Base-by-base conservation (phyloP, 2,797 vertebrate genomes). In the Perodicticus potto region DNA sequence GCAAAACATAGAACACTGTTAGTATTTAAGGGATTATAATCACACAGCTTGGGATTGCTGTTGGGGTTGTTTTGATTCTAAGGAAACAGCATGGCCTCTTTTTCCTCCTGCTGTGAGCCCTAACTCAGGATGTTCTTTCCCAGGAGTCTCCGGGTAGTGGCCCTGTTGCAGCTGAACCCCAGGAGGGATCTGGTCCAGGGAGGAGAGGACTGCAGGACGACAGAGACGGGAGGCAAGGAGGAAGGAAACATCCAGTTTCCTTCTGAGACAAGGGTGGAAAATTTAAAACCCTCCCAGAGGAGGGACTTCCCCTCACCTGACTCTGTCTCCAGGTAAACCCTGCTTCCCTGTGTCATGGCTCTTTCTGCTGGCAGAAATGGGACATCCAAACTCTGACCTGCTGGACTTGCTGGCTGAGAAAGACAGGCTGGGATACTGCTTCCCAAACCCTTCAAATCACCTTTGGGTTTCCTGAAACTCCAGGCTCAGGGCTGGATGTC, bases 151-250 rank as follows among this genome's bases (percentile, higher is more conserved):
- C 14, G 22, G 25, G n/a, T 13, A 27, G 59, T 25, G 3, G 25
- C 8, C 17, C 32, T 55, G 0, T 63, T 32, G 81, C 76, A 69
- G 3, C 5, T 14, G 49, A 63, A 61, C 11, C 82, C 19, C 55
- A 72, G 2, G 4, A 78, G 34, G 61, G 32, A 25, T 61, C 45
- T 49, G 27, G 53, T 40, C 70, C 7, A 0, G 45, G 85, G 69
- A 86, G 20, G 53, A 40, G 7, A 34, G 65, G 57, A n/a, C 72
- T 0, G 0, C 0, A 2, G 59, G 9, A 65, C 8, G 11, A 29
- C 77, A 91, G 37, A 70, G 22, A 25, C 17, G 19, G 40, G 77
- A 81, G 20, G 16, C 34, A 77, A 74, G 29, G 37, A 55, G 32
- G 43, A 34, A 76, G 63, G 23, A 77, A 16, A 23, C 0, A 0